Conservation (phyloP, 2,113 vertebrate genomes). For the Cromileptes altivelis region DNA sequence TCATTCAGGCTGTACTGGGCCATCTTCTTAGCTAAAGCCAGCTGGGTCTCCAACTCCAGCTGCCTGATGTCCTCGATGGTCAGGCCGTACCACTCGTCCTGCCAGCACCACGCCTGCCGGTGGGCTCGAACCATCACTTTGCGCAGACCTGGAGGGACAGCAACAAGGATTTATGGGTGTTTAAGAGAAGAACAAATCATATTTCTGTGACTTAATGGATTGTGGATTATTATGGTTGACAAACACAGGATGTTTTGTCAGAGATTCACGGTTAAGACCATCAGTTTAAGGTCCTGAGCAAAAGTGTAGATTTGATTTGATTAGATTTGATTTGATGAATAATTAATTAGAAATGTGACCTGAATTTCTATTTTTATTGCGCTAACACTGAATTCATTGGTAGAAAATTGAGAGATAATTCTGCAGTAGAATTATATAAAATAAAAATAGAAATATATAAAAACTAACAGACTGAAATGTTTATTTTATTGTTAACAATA, state of each 20-base stretch:
- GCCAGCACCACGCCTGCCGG: constrained; percentile 99
- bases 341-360: background rate
- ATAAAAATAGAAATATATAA: background rate
- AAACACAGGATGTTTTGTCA: background rate
- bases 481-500: too few species aligned
- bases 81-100: constrained; percentile 98
- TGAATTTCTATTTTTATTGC: background rate
- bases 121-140: constrained; percentile 98
- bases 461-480: too few species aligned
- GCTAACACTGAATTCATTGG: background rate
- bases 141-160: constrained; percentile 87
- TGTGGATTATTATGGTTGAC: background rate
- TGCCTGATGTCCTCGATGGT: constrained; percentile 96
- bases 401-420: background rate
- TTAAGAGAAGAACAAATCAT: background rate
- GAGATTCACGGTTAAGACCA: background rate
- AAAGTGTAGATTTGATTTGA: background rate
- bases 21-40: constrained; percentile 96
- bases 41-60: constrained; percentile 96
- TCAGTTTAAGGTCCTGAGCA: background rate
- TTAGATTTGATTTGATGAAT: too few species aligned
- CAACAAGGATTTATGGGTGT: background rate
- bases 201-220: background rate
- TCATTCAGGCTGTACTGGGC: constrained; percentile 89
- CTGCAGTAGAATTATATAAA: background rate